A percentile compares a stretch with the other conserved stretches of the same genome.
Conservation (phyloP, 92 coral and sea anemone species). For the Metridium senile region DNA sequence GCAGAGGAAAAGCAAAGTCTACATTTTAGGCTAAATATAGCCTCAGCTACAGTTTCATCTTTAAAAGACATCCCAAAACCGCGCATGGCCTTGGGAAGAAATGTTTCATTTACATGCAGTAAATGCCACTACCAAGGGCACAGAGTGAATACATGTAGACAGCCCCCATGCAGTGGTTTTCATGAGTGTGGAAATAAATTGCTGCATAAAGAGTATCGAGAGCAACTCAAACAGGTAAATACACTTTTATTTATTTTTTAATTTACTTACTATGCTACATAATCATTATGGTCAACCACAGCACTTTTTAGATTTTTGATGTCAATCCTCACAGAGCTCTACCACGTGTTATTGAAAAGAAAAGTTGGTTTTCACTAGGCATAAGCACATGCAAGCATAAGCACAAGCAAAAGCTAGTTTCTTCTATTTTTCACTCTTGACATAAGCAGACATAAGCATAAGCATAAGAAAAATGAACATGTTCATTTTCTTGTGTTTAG, state of each 20-base stretch:
- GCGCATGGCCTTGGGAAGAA: constrained; percentile 39
- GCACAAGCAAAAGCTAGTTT: too few relatives aligned
- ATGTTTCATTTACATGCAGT: constrained; percentile 50
- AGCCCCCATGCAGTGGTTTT: constrained; percentile 35
- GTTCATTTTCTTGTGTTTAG: too few relatives aligned
- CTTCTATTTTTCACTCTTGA: too few relatives aligned
- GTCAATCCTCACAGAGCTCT: too few relatives aligned
- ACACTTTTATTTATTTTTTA: constrained; percentile 9
- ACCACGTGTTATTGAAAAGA: too few relatives aligned
- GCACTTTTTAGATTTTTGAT: too few relatives aligned
- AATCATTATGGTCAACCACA: not conserved
- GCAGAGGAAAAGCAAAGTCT: constrained; percentile 36
- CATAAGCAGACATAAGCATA: too few relatives aligned
- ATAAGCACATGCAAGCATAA: too few relatives aligned
- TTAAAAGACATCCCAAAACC: constrained; percentile 43
- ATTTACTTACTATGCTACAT: too few relatives aligned
- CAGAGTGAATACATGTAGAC: constrained; percentile 11
- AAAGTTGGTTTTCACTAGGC: too few relatives aligned
- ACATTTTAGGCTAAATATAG: constrained; percentile 30
- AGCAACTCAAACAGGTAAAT: constrained; percentile 31
- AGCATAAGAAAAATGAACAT: too few relatives aligned
- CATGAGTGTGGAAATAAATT: constrained; percentile 45
- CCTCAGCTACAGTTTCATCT: constrained; percentile 51
- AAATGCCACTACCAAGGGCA: constrained; percentile 62
- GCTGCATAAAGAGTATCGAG: constrained; percentile 42